These are phyloP conservation scores for Yponomeuta evonymella DNA, from an alignment of 2,888 invertebrate genomes.

Conservation along the genomic window DNA sequence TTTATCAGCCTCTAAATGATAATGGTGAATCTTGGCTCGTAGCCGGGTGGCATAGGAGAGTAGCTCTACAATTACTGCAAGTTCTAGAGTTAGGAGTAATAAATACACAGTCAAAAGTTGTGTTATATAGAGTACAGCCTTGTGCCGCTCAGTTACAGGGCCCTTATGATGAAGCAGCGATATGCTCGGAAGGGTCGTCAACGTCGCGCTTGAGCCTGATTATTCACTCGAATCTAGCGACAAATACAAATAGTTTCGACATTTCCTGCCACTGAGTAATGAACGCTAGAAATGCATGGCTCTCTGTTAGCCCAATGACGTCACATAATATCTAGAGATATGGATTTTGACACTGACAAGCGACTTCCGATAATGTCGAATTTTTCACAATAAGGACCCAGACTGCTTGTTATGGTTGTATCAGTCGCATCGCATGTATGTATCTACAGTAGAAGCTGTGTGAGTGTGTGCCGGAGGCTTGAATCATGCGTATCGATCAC, in stretches of 20 bases:
- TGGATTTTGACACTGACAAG: too few relatives aligned
- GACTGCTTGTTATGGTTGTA: constrained; percentile 49
- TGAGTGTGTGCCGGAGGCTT: constrained; percentile 75
- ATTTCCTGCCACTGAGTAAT: too few relatives aligned
- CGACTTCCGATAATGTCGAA: too few relatives aligned
- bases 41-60: constrained; percentile 70
- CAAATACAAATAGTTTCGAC: too few relatives aligned
- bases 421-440: constrained; percentile 57
- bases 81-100: constrained; percentile 8
- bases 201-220: too few relatives aligned
- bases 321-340: too few relatives aligned
- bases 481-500: constrained; percentile 74
- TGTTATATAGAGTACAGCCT: constrained; percentile 46
- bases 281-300: too few relatives aligned
- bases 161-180: too few relatives aligned
- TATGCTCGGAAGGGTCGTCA: too few relatives aligned
- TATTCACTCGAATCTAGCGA: too few relatives aligned
- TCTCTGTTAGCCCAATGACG: too few relatives aligned
- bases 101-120: constrained; percentile 16
- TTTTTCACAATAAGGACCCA: too few relatives aligned
- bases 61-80: constrained; percentile 28
- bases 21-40: constrained; percentile 22
- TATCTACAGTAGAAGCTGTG: constrained; percentile 67
- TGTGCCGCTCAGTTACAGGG: constrained; percentile 68
- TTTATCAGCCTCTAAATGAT: constrained; percentile 59